phyloP scores from a whole-genome alignment of 2,113 vertebrate species.

The Strigops habroptila region DNA sequence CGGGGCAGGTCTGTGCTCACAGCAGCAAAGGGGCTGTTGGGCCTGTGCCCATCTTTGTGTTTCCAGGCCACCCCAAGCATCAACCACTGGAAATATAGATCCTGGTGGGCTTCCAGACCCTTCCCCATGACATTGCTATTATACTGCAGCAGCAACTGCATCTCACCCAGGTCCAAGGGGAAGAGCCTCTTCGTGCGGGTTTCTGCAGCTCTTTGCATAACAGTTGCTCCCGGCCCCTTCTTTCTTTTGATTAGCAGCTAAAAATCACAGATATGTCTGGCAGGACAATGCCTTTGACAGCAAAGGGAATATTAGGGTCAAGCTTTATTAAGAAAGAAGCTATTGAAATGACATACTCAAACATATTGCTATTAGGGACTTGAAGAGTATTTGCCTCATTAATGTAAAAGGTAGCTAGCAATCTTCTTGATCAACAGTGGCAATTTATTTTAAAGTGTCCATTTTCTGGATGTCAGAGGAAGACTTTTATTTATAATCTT shows the following conservation, averaged over 20 bases:
- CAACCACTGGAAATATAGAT: background rate
- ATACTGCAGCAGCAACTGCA: background rate
- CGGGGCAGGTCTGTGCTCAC: background rate
- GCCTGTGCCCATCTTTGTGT: accelerated
- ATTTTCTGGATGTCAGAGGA: conserved; percentile 81
- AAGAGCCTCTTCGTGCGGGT: accelerated
- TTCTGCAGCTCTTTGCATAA: background rate
- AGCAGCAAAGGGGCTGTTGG: background rate
- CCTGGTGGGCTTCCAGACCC: background rate
- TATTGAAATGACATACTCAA: conserved; percentile 79
- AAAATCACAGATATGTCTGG: conserved; percentile 7
- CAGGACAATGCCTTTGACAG: conserved; percentile 62
- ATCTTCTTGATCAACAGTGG: conserved; percentile 77
- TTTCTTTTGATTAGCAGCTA: conserved; percentile 29
- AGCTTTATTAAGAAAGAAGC: conserved; percentile 86
- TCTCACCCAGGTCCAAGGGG: accelerated
- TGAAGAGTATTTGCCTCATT: conserved; percentile 78
- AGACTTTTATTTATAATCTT: conserved; percentile 83
- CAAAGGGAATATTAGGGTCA: conserved; percentile 78
- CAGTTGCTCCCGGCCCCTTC: background rate
- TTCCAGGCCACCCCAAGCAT: background rate
- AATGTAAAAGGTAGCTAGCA: conserved; percentile 76
- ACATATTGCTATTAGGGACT: conserved; percentile 75
- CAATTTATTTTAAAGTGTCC: conserved; percentile 83
- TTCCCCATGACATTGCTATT: accelerated